These are phyloP conservation scores for Noctilio leporinus DNA, from an alignment of 2,113 vertebrate genomes.

Conservation along the genomic window DNA sequence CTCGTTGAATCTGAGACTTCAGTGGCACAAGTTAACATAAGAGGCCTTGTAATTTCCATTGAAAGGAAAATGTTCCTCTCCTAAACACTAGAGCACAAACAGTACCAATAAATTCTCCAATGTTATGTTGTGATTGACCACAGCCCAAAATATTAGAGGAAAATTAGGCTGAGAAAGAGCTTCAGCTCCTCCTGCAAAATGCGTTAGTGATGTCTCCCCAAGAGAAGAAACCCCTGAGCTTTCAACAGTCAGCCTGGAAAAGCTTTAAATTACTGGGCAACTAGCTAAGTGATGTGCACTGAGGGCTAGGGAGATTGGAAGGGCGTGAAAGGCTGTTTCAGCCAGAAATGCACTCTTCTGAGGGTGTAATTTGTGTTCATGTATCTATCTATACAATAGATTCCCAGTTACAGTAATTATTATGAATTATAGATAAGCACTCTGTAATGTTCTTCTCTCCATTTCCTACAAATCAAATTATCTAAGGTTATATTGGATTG, in stretches of 20 bases:
- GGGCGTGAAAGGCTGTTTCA: not conserved
- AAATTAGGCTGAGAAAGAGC: not conserved
- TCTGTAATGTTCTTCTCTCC: slow-evolving; percentile 67
- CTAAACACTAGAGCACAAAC: not conserved
- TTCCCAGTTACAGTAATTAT: slow-evolving; percentile 69
- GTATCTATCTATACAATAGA: slow-evolving; percentile 62
- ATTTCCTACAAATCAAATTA: slow-evolving; percentile 76
- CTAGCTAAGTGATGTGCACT: not conserved
- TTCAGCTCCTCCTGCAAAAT: not conserved
- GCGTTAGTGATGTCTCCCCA: not conserved
- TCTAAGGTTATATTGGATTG: slow-evolving; percentile 70
- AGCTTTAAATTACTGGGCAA: not conserved
- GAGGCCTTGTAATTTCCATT: not conserved
- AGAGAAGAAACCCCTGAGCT: not conserved
- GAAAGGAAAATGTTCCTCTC: not conserved
- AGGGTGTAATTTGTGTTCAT: slow-evolving; percentile 49
- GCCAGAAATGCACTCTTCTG: slow-evolving; percentile 35
- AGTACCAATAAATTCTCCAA: not conserved
- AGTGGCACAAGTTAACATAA: not conserved
- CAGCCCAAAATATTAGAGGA: not conserved
- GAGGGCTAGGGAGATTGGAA: not conserved
- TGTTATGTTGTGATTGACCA: not conserved
- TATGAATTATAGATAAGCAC: slow-evolving; percentile 77
- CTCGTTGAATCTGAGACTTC: not conserved
- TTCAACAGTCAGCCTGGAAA: not conserved